Conservation (phyloP, 2,113 vertebrate species). For the Opisthocomus hoazin region DNA sequence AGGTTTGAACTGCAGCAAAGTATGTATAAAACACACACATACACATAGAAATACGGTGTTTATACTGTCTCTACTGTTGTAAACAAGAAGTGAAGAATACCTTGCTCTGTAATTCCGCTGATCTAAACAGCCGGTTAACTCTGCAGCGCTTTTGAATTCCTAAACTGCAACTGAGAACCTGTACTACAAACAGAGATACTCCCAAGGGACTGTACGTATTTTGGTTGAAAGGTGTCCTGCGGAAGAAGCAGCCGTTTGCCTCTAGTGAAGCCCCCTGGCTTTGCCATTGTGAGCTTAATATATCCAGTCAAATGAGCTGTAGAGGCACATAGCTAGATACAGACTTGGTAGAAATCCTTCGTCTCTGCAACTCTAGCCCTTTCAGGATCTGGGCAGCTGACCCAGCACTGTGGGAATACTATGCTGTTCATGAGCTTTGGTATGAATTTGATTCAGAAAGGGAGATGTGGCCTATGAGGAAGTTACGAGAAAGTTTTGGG, state of each 20-base stretch:
- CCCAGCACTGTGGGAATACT: background rate
- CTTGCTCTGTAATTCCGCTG: background rate
- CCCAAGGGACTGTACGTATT: background rate
- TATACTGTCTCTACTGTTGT: background rate
- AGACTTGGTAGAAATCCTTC: background rate
- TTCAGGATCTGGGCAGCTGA: background rate
- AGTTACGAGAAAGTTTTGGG: background rate
- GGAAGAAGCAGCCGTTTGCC: background rate
- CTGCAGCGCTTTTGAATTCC: background rate
- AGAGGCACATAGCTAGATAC: background rate
- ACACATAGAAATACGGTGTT: background rate
- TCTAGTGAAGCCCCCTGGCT: background rate
- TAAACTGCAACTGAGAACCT: background rate
- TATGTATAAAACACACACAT: background rate
- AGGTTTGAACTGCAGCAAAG: conserved; percentile 29
- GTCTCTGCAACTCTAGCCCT: background rate
- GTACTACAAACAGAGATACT: background rate
- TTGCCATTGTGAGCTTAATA: background rate
- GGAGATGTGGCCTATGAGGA: background rate
- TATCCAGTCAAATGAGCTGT: background rate
- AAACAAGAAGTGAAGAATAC: background rate
- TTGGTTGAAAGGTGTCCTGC: background rate
- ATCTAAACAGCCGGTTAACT: background rate
- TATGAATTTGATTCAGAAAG: background rate
- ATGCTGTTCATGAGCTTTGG: background rate